Base-by-base conservation (phyloP, 2,888 invertebrate genomes). In the Dasysyrphus albostriatus region DNA sequence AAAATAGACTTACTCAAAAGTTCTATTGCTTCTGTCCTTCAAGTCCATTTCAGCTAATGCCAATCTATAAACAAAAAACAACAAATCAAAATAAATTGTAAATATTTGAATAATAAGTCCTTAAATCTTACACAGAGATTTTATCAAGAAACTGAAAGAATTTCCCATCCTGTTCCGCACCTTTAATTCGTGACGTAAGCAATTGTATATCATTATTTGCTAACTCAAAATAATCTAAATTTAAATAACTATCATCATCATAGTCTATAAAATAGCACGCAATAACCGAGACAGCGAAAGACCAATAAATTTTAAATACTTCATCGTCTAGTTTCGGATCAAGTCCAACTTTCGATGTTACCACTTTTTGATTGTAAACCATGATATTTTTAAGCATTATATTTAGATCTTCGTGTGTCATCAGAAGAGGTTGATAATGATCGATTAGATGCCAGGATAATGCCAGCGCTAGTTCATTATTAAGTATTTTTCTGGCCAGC, bases 221-320 rank as follows among this genome's bases (percentile, higher is more conserved):
- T 76, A 92, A 82, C 82, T 91, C 91, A 16, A 92, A 89, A 85
- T 90, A 88, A 19, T 90, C 89, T 58, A 92, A 89, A 88, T 90
- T 90, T 29, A 91, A 89, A 39, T 89, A 82, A 69, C 89, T 89
- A 39, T 90, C 88, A 58, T 88, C 89, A 78, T 91, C 91, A 70
- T 90, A 91, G 70, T 91, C 91, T 67, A 92, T 90, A 84, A 92
- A 92, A 88, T 92, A 92, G 83, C 90, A 91, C 67, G 92, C 92
- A 88, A 92, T 92, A 67, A 92, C 90, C 34, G 92, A 92, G 5
- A 92, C 90, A 70, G 92, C 91, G 77, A 92, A 92, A 8, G 91
- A 91, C 92, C 93, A 92, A 70, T 92, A 92, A 80, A 91, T 92
- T 89, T 91, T 92, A 42, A 92, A 90, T 70, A 92, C 91, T 81